Conservation (phyloP, 2,797 vertebrate species). For the Schizothorax lantsangensis region DNA sequence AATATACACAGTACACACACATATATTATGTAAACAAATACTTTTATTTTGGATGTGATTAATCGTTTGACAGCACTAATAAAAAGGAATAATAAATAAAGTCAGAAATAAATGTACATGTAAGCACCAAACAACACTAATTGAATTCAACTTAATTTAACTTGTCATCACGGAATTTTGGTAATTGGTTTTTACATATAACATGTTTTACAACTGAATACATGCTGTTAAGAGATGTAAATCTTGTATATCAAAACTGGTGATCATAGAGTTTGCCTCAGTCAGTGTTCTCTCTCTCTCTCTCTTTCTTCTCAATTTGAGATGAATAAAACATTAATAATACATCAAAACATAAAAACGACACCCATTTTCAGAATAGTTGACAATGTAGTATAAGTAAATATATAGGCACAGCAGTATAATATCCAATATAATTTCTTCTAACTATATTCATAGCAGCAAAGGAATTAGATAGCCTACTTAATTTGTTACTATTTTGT, state of each 20-base stretch:
- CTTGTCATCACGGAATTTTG: neutral
- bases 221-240: neutral
- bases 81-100: neutral
- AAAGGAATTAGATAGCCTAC: neutral
- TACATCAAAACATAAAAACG: neutral
- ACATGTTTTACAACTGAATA: neutral
- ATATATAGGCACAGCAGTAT: neutral
- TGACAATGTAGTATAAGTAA: neutral
- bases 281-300: too few relatives aligned
- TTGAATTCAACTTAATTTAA: neutral
- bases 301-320: neutral
- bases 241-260: neutral
- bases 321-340: neutral
- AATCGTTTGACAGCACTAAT: too few relatives aligned
- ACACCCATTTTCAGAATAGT: neutral
- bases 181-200: neutral
- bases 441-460: neutral
- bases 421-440: neutral
- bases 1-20: too few relatives aligned
- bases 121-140: neutral
- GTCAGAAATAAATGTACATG: neutral
- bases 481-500: neutral
- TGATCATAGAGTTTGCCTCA: neutral
- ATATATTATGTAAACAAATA: too few relatives aligned
- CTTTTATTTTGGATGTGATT: too few relatives aligned